Evolutionary conservation across 2,113 vertebrate genomes (phyloP).

Genomic region (Morone chrysops): DNA sequence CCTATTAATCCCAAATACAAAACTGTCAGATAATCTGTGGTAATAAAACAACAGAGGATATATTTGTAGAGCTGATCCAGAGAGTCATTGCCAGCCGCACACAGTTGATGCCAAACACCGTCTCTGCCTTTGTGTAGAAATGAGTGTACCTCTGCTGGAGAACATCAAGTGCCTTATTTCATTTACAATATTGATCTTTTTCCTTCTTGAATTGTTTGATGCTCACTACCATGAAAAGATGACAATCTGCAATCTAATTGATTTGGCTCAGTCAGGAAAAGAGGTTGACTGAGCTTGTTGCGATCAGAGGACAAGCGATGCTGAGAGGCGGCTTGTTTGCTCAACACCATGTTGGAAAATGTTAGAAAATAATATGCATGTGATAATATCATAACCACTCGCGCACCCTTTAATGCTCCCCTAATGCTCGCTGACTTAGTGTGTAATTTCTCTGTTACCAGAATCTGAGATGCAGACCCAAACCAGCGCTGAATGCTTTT

Average conservation of each 20-base stretch:
- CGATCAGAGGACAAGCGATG: slow-evolving; percentile 37
- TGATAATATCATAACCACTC: slow-evolving; percentile 43
- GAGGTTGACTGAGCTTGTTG: slow-evolving; percentile 52
- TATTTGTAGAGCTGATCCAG: slow-evolving; percentile 52
- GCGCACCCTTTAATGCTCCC: slow-evolving; percentile 37
- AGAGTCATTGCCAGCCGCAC: slow-evolving; percentile 16
- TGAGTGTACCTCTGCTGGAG: slow-evolving; percentile 41
- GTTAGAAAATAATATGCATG: slow-evolving; percentile 36
- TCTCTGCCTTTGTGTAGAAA: slow-evolving; percentile 43
- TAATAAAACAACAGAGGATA: slow-evolving; percentile 63
- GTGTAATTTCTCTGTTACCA: slow-evolving; percentile 53
- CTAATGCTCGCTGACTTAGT: slow-evolving; percentile 36
- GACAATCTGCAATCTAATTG: slow-evolving; percentile 67
- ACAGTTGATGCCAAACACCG: slow-evolving; percentile 32
- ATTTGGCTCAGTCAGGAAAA: slow-evolving; percentile 57
- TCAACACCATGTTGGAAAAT: slow-evolving; percentile 7
- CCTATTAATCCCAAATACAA: slow-evolving; percentile 47
- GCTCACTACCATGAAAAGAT: slow-evolving; percentile 61
- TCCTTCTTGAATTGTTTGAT: slow-evolving; percentile 69
- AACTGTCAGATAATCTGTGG: slow-evolving; percentile 57
- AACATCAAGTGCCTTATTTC: slow-evolving; percentile 72
- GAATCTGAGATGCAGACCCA: slow-evolving; percentile 21
- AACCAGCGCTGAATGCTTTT: slow-evolving; percentile 24
- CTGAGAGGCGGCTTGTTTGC: slow-evolving; percentile 18
- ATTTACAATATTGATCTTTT: slow-evolving; percentile 79